Conservation (phyloP, 2,888 invertebrate species). For the Epinotia brunnichana region DNA sequence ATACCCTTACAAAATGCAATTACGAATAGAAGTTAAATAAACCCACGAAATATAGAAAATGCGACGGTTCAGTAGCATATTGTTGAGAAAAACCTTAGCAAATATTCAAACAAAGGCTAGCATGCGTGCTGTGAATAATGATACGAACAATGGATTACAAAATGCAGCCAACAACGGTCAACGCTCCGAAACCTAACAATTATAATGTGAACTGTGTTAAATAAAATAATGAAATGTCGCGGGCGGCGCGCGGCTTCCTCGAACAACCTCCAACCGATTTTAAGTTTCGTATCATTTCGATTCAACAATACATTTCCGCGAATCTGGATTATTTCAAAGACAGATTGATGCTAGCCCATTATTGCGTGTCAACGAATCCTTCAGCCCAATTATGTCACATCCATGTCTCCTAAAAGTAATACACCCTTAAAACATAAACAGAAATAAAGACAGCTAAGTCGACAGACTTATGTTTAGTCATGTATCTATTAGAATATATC, state of each 20-base stretch:
- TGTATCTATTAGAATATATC: slow-evolving; percentile 29
- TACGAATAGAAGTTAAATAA: slow-evolving; percentile 21
- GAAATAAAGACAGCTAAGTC: slow-evolving; percentile 1
- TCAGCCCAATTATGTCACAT: background rate
- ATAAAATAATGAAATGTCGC: slow-evolving; percentile 10
- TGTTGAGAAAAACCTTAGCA: slow-evolving; percentile 43
- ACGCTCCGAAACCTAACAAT: slow-evolving; percentile 55
- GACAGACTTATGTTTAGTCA: slow-evolving; percentile 26
- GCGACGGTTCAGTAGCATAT: slow-evolving; percentile 23
- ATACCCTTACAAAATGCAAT: slow-evolving; percentile 1
- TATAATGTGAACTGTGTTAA: slow-evolving; percentile 40
- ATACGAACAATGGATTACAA: slow-evolving; percentile 66
- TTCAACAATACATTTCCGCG: background rate
- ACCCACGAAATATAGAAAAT: slow-evolving; percentile 20
- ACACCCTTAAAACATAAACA: background rate
- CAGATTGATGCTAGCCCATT: background rate
- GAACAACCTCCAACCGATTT: background rate
- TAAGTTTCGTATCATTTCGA: background rate
- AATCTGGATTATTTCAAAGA: background rate
- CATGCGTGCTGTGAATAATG: slow-evolving; percentile 55
- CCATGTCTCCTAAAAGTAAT: background rate
- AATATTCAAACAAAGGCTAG: slow-evolving; percentile 44
- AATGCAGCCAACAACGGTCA: slow-evolving; percentile 61
- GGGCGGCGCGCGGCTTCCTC: background rate
- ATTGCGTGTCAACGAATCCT: background rate